These are phyloP conservation scores for Catharus minimus DNA, from an alignment of 2,113 vertebrate genomes.

Conservation along the genomic window DNA sequence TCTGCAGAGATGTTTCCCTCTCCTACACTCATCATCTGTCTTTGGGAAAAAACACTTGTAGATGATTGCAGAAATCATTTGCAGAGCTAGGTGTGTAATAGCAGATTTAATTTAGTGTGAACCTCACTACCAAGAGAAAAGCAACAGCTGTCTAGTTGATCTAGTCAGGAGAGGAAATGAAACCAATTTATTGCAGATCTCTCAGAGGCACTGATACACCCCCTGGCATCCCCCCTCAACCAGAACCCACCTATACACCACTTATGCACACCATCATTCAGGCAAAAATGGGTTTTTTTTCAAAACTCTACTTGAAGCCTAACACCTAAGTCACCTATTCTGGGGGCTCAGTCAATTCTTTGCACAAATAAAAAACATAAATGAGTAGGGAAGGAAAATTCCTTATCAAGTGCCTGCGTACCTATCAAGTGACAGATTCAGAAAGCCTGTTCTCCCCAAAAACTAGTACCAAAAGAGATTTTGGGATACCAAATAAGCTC, in stretches of 20 bases:
- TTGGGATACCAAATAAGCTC: background rate
- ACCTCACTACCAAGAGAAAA: background rate
- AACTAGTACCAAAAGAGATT: accelerated
- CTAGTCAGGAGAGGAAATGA: background rate
- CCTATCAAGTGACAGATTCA: background rate
- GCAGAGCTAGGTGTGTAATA: background rate
- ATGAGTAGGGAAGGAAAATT: background rate
- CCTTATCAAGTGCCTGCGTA: background rate
- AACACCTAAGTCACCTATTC: background rate
- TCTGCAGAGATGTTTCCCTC: background rate
- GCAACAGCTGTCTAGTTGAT: background rate
- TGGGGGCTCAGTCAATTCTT: background rate
- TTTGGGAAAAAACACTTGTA: background rate
- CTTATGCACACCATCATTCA: background rate
- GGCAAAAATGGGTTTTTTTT: background rate
- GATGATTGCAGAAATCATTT: background rate
- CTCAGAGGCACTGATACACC: background rate
- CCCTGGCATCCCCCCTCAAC: background rate
- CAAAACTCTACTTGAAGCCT: background rate
- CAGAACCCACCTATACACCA: background rate
- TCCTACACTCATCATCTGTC: background rate
- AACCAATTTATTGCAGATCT: background rate
- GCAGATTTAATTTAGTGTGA: background rate
- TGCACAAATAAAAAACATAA: background rate
- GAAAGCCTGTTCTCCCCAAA: background rate